phyloP scores from a whole-genome alignment of 1,140 invertebrate species.

The Drosophila malerkotliana region DNA sequence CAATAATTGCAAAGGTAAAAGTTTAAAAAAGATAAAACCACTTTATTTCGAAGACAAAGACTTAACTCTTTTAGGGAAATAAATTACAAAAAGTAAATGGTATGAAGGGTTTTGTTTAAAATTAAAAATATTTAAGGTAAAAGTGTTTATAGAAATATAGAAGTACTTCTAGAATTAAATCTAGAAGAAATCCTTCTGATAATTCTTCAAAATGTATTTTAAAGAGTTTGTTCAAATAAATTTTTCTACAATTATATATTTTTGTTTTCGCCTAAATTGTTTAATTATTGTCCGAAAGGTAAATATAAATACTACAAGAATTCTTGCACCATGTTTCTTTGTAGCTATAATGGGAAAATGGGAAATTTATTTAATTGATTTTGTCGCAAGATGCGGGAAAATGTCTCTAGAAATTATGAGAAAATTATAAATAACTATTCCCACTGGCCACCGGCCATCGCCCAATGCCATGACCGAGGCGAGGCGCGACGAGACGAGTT shows the following conservation, averaged over 20 bases:
- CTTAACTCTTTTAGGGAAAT: neutral
- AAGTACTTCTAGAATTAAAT: too few relatives aligned
- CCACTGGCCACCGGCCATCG: conserved; percentile 8
- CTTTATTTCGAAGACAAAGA: neutral
- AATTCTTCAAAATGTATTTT: neutral
- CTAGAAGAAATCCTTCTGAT: neutral
- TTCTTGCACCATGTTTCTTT: conserved; percentile 13
- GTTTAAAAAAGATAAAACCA: conserved; percentile 18
- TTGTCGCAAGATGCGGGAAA: conserved; percentile 34
- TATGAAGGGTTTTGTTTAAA: neutral
- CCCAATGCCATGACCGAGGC: conserved; percentile 31
- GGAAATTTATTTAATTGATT: conserved; percentile 61
- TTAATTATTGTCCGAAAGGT: conserved; percentile 24
- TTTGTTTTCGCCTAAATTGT: conserved; percentile 5
- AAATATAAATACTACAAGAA: conserved; percentile 13
- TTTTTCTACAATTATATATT: neutral
- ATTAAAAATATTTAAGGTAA: too few relatives aligned
- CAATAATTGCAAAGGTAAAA: conserved; percentile 36
- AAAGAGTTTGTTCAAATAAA: neutral
- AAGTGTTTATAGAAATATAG: too few relatives aligned
- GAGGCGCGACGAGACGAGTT: conserved; percentile 15
- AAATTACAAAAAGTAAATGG: neutral
- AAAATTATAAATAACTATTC: conserved; percentile 64
- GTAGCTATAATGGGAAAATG: conserved; percentile 30
- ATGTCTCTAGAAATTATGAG: conserved; percentile 51